These are phyloP conservation scores for Sarcophaga caerulescens DNA, from an alignment of 2,888 invertebrate genomes.

Conservation along the genomic window DNA sequence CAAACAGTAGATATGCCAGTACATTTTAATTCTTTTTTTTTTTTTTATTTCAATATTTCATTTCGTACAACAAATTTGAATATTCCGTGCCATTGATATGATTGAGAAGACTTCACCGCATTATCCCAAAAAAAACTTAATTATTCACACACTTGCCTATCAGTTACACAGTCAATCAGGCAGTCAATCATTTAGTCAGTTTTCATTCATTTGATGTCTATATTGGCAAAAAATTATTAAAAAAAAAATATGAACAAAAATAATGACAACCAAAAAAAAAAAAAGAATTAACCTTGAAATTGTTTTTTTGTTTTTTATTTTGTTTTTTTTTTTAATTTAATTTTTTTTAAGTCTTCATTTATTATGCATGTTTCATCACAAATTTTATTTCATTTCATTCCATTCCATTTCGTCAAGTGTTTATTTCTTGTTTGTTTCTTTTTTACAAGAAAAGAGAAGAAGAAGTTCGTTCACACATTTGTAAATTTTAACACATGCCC, in stretches of 20 bases:
- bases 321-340: slow-evolving; percentile 20
- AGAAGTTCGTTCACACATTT: slow-evolving; percentile 48
- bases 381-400: background rate
- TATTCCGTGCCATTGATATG: no score
- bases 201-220: background rate
- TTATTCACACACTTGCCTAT: no score
- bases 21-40: no score
- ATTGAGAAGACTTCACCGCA: no score
- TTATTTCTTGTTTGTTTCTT: background rate
- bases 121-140: no score
- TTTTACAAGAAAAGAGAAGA: slow-evolving; percentile 39
- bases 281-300: slow-evolving; percentile 55
- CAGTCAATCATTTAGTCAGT: no score
- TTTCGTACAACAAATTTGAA: no score
- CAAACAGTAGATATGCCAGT: no score
- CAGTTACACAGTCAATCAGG: no score
- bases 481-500: slow-evolving; percentile 73
- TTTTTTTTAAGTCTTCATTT: slow-evolving; percentile 41
- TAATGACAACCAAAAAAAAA: slow-evolving; percentile 4
- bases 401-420: slow-evolving; percentile 21
- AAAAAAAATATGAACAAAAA: slow-evolving; percentile 15
- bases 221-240: slow-evolving; percentile 33
- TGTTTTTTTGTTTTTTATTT: background rate
- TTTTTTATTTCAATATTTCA: no score
- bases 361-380: slow-evolving; percentile 47